A percentile compares a stretch with the other conserved stretches of the same genome.
These are phyloP conservation scores for Eristalis tenax DNA, from an alignment of 2,888 invertebrate species.

Conservation along the genomic window DNA sequence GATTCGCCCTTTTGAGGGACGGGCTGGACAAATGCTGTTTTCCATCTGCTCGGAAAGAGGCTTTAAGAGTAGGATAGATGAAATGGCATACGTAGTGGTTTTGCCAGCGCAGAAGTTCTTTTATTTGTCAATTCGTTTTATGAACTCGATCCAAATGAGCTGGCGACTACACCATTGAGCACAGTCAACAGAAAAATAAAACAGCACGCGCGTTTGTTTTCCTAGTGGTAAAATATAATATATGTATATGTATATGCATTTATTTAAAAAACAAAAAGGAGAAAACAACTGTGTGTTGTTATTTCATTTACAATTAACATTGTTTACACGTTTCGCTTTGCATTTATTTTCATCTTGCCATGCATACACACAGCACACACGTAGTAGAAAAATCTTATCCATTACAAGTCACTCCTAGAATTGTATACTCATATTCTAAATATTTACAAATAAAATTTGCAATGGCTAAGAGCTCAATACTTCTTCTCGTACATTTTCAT, in stretches of 20 bases:
- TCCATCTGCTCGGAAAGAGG: too few relatives aligned
- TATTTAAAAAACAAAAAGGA: slow-evolving; percentile 41
- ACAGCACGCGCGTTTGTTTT: neutral
- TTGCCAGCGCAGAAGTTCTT: too few relatives aligned
- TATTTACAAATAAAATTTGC: slow-evolving; percentile 57
- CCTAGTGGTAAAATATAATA: slow-evolving; percentile 54
- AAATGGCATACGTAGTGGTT: too few relatives aligned
- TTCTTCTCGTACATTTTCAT: neutral
- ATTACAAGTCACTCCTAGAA: slow-evolving; percentile 47
- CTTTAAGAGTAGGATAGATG: too few relatives aligned
- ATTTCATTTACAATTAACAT: slow-evolving; percentile 10
- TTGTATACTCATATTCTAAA: slow-evolving; percentile 25
- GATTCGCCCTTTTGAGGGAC: too few relatives aligned
- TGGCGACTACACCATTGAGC: too few relatives aligned
- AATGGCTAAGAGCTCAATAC: slow-evolving; percentile 50
- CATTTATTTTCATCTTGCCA: slow-evolving; percentile 14
- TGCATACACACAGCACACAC: slow-evolving; percentile 17
- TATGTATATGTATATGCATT: slow-evolving; percentile 11
- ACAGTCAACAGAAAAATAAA: neutral
- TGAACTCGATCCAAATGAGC: neutral
- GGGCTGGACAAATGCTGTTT: too few relatives aligned
- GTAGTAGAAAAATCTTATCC: slow-evolving; percentile 59
- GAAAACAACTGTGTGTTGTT: neutral
- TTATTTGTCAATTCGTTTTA: too few relatives aligned
- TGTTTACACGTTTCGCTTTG: slow-evolving; percentile 32